Conservation (phyloP, 2,888 invertebrate species). For the Pristionchus fissidentatus region DNA sequence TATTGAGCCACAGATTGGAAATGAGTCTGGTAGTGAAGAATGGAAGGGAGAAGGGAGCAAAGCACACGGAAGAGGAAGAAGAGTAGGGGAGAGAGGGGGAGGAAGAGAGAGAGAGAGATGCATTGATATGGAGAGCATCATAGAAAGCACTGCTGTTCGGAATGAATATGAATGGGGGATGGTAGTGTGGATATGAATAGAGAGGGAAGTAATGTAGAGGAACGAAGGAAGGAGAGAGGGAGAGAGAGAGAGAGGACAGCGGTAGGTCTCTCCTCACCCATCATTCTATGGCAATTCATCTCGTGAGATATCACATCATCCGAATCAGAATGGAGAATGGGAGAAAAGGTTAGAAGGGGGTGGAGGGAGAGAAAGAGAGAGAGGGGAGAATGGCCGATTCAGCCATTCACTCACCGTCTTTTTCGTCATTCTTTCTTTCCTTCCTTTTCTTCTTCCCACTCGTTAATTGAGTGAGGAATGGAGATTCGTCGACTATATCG, state of each 20-base stretch:
- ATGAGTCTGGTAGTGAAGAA: background rate
- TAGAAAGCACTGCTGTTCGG: background rate
- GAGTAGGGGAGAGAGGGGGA: background rate
- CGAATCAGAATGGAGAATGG: background rate
- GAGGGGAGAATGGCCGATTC: constrained; percentile 6
- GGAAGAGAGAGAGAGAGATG: background rate
- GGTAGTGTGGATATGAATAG: background rate
- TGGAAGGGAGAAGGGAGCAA: background rate
- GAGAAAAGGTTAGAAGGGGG: background rate
- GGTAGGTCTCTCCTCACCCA: background rate
- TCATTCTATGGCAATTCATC: background rate
- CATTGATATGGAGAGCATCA: background rate
- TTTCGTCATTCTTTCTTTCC: constrained; percentile 5
- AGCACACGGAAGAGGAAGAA: background rate
- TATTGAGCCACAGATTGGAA: background rate
- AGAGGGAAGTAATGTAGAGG: background rate
- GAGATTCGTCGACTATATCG: constrained; percentile 11
- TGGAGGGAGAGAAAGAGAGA: background rate
- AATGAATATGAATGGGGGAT: background rate
- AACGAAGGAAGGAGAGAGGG: background rate
- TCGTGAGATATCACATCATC: constrained; percentile 3
- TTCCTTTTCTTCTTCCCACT: too few species aligned
- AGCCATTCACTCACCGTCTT: background rate
- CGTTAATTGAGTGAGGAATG: constrained; percentile 1
- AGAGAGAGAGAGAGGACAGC: background rate